These are phyloP conservation scores for Magallana angulata DNA, from an alignment of 1,140 invertebrate species.

Conservation along the genomic window DNA sequence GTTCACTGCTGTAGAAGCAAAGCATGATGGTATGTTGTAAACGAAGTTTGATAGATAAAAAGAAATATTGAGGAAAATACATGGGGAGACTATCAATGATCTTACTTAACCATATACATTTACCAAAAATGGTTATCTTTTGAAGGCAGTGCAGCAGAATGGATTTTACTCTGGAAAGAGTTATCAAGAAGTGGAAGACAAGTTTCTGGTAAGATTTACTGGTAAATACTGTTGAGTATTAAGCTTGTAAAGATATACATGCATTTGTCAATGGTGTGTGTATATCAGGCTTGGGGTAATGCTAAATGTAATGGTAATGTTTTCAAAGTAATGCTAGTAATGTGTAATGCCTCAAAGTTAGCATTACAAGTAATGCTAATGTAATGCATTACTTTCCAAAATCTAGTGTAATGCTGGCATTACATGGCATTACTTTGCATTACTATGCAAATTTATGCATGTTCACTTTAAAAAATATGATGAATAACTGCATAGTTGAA, in stretches of 20 bases:
- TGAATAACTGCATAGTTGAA: no score
- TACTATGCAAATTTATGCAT: no score
- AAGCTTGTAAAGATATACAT: neutral
- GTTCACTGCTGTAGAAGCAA: conserved; percentile 13
- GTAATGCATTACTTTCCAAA: no score
- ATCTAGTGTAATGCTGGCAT: no score
- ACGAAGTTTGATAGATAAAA: neutral
- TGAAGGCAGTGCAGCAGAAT: neutral
- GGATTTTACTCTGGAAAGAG: conserved; percentile 4
- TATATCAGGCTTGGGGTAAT: no score
- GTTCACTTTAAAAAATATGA: no score
- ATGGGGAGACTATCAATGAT: neutral
- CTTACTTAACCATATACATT: neutral
- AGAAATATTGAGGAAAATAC: neutral
- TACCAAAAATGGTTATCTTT: neutral
- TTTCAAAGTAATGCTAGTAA: no score
- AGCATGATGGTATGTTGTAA: neutral
- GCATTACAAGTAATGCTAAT: no score
- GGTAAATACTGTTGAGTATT: neutral
- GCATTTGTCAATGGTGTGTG: no score
- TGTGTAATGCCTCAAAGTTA: no score
- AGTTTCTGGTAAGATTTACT: conserved; percentile 2
- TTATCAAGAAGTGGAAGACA: conserved; percentile 4
- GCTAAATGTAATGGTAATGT: no score
- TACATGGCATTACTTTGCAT: no score